Evolutionary conservation across 2,797 vertebrate species (phyloP), one percentile per base, ranked within the genome.

Genomic region (Capromys pilorides): DNA sequence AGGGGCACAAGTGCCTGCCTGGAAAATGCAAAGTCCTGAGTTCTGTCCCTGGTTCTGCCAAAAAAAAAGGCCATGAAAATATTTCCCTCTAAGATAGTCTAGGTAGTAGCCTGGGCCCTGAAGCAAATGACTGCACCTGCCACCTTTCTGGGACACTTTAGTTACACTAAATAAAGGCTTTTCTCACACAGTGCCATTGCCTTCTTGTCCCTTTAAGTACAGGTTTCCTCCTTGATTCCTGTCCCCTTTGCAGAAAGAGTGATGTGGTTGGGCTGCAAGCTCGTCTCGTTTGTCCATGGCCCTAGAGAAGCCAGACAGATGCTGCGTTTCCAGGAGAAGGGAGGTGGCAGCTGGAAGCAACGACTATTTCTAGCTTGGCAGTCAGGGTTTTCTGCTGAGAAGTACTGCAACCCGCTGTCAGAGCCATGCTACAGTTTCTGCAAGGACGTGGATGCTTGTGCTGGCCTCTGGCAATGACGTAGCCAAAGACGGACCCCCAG

Each of bases 71-170:
- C 67, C 77, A 80, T 89, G 85, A 92, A 90, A 93, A 93, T 90
- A 90, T 41, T 84, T 79, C 71, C 24, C 59, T 79, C 26, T 96
- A 78, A 93, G 86, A 51, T 69, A 79, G 59, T 78, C 84, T 31
- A 61, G 80, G 31, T 90, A 57, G 26, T 90, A 62, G 26, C 9
- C 91, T 73, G 49, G 78, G 64, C 78, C 67, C 77, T 5, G 33
- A 95, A 83, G n/a, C 69, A 88, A 85, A 39, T 69, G 45, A 88
- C 87, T 93, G 39, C 6, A 78, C 59, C 85, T 33, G 88, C 71
- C 59, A 9, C 10, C 4, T 91, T 26, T 71, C 82, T 89, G 54
- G 87, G 39, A 59, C 33, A n/a, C 61, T 57, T 86, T 39, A 49
- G 73, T 77, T 39, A 10, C 41, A n/a, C 18, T 78, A 31, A 61